phyloP scores from a whole-genome alignment of 2,888 invertebrate species.

The Dorcus hopei region DNA sequence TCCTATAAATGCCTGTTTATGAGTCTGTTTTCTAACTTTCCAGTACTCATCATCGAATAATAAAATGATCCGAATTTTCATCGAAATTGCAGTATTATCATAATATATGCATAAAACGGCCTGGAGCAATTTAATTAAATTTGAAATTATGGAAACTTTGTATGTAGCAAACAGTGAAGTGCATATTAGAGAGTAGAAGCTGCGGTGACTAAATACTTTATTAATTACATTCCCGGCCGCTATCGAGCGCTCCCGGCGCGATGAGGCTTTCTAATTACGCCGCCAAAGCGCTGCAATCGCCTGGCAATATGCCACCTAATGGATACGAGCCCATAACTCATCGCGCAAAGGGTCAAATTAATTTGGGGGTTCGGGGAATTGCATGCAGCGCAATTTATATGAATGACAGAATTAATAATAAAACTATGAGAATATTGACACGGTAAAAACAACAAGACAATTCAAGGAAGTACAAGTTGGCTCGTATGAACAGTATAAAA shows the following conservation, averaged over 20 bases:
- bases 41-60: no score
- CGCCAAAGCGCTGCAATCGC: constrained; percentile 43
- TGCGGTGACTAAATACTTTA: constrained; percentile 44
- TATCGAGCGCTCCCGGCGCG: constrained; percentile 28
- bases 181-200: constrained; percentile 8
- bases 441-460: no score
- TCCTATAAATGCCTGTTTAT: no score
- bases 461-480: no score
- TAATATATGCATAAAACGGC: background rate
- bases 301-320: constrained; percentile 48
- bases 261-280: constrained; percentile 43
- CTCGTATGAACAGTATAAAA: no score
- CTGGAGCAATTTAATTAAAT: background rate
- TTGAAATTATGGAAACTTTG: background rate
- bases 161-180: constrained; percentile 10
- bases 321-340: constrained; percentile 45
- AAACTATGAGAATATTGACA: background rate
- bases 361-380: constrained; percentile 41
- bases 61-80: no score
- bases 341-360: constrained; percentile 46
- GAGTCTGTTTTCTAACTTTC: no score
- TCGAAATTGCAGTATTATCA: no score
- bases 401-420: constrained; percentile 23
- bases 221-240: constrained; percentile 44
- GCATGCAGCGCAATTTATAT: constrained; percentile 27